Evolutionary conservation across 2,797 vertebrate species (phyloP), one percentile per base, ranked within the genome.

Genomic region (Atherinosoma microstoma): DNA sequence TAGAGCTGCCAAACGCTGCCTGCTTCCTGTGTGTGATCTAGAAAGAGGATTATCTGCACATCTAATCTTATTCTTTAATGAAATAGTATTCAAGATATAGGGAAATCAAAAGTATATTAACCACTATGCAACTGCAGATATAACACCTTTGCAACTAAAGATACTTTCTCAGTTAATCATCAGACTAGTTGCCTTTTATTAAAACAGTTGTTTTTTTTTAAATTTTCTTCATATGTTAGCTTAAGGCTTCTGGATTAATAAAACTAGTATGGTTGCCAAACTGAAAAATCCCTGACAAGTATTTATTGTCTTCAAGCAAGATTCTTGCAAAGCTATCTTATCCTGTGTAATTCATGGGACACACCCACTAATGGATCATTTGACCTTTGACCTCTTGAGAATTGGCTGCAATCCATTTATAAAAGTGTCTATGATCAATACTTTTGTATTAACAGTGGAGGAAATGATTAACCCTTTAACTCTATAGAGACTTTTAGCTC

Each of bases 21-120:
- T 70, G 78, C 81, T 90, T 69, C 75, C 78, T 90, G 84, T 84
- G 88, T 91, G 85, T 88, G 79, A 40, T 92, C 92, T 84, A 77
- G 80, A 79, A 82, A 30, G 75, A 78, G 70, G 70, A 75, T 65
- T 64, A 83, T 83, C 78, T 78, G 63, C 45, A 20, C 4, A n/a
- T 47, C 7, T 47, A 20, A 20, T n/a, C 12, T 3, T 3, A 16
- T 40, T 40, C 38, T 15, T 1, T 40, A 7, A 40, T 15, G 15
- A 15, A 13, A 6, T 35, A 35, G 34, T 35, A 35, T 35, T 6
- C 13, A 40, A 40, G 38, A 40, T 40, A 3, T 40, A 15, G 15
- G 38, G 1, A 40, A 40, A 40, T 40, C 38, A 40, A 40, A 40
- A 15, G 13, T 40, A 5, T 16, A 38, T 16, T 4, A 15, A 4